Conservation (phyloP, 2,888 invertebrate species). For the Ennomos quercinarius region DNA sequence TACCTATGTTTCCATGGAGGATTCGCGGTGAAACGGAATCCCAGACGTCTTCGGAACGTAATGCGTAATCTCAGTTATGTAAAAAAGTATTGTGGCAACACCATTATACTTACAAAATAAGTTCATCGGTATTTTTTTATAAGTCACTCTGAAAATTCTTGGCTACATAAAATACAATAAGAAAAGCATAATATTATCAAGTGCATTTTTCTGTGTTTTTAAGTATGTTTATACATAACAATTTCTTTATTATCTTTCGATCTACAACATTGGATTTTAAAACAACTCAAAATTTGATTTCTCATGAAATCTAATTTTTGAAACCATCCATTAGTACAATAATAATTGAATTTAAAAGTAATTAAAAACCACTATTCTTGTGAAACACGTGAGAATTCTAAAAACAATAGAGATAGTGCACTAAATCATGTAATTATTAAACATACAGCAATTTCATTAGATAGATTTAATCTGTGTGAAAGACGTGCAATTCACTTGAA, state of each 20-base stretch:
- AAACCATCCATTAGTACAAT: not conserved
- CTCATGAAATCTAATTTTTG: too few species aligned
- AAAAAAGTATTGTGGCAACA: too few species aligned
- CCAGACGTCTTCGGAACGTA: slow-evolving; percentile 9
- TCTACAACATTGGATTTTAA: too few species aligned
- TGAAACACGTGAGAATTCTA: slow-evolving; percentile 36
- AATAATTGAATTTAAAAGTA: slow-evolving; percentile 35
- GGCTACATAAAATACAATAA: not conserved
- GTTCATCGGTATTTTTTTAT: too few species aligned
- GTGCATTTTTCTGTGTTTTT: too few species aligned
- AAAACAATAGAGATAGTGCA: slow-evolving; percentile 34
- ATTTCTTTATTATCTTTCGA: too few species aligned
- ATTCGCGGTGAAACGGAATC: slow-evolving; percentile 12
- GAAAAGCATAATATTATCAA: too few species aligned
- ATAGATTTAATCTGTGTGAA: slow-evolving; percentile 27
- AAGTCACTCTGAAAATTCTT: too few species aligned
- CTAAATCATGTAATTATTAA: slow-evolving; percentile 38
- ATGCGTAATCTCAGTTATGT: too few species aligned
- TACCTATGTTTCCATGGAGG: slow-evolving; percentile 16
- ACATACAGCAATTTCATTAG: slow-evolving; percentile 18
- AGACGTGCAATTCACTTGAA: slow-evolving; percentile 11
- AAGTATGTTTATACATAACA: too few species aligned
- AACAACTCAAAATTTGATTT: too few species aligned
- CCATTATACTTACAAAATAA: too few species aligned
- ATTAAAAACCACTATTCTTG: slow-evolving; percentile 31